phyloP scores from a whole-genome alignment of 2,888 invertebrate species.

The Hemithea aestivaria region DNA sequence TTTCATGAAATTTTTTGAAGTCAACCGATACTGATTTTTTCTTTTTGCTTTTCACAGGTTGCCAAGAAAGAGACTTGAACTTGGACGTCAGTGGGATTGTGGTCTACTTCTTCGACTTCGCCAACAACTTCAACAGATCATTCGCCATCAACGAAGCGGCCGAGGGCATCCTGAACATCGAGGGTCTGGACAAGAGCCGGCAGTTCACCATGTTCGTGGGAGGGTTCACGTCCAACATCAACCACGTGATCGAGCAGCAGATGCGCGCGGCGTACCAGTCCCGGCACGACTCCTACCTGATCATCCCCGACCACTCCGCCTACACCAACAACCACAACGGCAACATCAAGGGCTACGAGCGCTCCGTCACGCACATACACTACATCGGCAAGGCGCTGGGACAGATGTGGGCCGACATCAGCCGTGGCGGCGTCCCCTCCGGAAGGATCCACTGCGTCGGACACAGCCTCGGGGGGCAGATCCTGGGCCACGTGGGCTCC shows the following conservation, averaged over 20 bases:
- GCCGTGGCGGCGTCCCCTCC: conserved; percentile 46
- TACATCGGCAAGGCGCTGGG: conserved; percentile 62
- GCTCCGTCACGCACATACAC: conserved; percentile 60
- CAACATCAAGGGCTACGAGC: conserved; percentile 55
- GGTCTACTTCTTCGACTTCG: conserved; percentile 59
- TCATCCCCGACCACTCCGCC: conserved; percentile 62
- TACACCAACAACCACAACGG: conserved; percentile 61
- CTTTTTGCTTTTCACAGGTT: conserved; percentile 39
- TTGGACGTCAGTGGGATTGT: conserved; percentile 55
- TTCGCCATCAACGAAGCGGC: conserved; percentile 51
- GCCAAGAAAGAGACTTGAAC: conserved; percentile 45
- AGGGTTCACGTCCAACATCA: conserved; percentile 61
- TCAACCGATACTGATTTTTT: background rate
- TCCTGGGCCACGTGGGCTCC: conserved; percentile 56
- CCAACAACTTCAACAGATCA: conserved; percentile 36
- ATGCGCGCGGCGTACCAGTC: conserved; percentile 54
- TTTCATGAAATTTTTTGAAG: too few relatives aligned
- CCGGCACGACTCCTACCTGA: conserved; percentile 58
- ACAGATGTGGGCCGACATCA: conserved; percentile 44
- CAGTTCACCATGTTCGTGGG: conserved; percentile 59
- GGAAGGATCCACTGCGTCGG: conserved; percentile 62
- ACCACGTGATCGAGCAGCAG: conserved; percentile 54
- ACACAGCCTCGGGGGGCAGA: conserved; percentile 66
- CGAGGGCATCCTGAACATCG: conserved; percentile 45
- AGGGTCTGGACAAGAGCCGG: conserved; percentile 46